phyloP scores from a whole-genome alignment of 2,113 vertebrate species.

The Podarcis muralis region DNA sequence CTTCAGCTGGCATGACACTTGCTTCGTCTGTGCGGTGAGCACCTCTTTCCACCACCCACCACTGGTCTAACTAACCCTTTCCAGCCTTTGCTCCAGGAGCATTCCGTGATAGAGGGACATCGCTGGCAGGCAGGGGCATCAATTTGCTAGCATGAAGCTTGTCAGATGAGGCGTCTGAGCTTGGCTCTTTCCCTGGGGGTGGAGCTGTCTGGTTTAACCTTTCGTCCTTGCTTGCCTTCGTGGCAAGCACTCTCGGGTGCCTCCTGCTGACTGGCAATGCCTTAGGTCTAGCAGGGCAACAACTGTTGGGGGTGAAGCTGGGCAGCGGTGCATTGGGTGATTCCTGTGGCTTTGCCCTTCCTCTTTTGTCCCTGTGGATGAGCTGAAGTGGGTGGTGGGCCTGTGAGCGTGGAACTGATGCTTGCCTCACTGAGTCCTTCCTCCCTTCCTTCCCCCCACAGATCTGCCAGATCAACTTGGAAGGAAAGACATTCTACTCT shows the following conservation, averaged over 20 bases:
- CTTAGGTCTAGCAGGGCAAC: background rate
- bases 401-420: background rate
- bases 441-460: slow-evolving; percentile 60
- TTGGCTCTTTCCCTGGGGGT: background rate
- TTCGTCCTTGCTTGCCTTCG: background rate
- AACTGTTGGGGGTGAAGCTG: background rate
- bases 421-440: background rate
- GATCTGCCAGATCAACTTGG: slow-evolving; percentile 98
- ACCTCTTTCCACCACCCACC: accelerated
- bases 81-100: background rate
- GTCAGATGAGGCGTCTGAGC: no score
- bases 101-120: background rate
- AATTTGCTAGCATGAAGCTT: background rate
- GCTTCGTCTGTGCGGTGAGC: slow-evolving; percentile 98
- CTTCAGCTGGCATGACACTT: slow-evolving; percentile 99
- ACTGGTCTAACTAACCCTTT: accelerated
- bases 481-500: slow-evolving; percentile 99
- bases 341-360: background rate
- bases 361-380: background rate
- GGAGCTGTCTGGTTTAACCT: no score
- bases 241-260: background rate
- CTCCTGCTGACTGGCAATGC: background rate
- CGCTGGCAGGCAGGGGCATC: background rate
- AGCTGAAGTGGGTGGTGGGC: background rate
- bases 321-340: background rate